Evolutionary conservation across 1,140 invertebrate genomes (phyloP), one percentile per base, ranked within the genome.

Genomic region (Caenorhabditis brenneri): DNA sequence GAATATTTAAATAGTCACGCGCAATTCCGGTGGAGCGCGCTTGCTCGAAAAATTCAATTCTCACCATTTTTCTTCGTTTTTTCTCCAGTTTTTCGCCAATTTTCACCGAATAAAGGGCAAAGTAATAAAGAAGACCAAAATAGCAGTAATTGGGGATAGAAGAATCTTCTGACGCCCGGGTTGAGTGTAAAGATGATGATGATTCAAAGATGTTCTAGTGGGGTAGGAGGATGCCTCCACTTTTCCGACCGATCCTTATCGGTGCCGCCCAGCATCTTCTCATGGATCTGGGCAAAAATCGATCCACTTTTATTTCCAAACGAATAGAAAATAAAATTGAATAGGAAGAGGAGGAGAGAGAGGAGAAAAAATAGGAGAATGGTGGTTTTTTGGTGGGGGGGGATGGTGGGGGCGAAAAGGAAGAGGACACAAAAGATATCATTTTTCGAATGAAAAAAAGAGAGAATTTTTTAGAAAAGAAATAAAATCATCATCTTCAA

Each of bases 221-320:
- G n/a, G n/a, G n/a, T n/a, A n/a, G n/a, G n/a, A n/a, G n/a, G n/a
- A n/a, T n/a, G n/a, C n/a, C n/a, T n/a, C n/a, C n/a, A n/a, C n/a
- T n/a, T n/a, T n/a, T n/a, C n/a, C 39, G 5, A 42, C 39, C 22
- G 24, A 55, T 55, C 24, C 24, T 55, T 27, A 12, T 27, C 53
- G 22, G 39, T 5, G 39, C 0, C 22, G 27, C 19, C 19, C 15
- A 51, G 48, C 48, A 16, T 51, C 19, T 15, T n/a, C n/a, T n/a
- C n/a, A n/a, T n/a, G n/a, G n/a, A n/a, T n/a, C n/a, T n/a, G n/a
- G n/a, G n/a, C n/a, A n/a, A n/a, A n/a, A n/a, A n/a, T n/a, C n/a
- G 58, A 65, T 65, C 58, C 58, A 65, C 58, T 65, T 65, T 65
- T 65, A 65, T 65, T 65, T 65, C 58, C 58, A 65, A 31, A 29